Evolutionary conservation across 2,888 invertebrate species (phyloP).

Genomic region (Agonum fuliginosum): DNA sequence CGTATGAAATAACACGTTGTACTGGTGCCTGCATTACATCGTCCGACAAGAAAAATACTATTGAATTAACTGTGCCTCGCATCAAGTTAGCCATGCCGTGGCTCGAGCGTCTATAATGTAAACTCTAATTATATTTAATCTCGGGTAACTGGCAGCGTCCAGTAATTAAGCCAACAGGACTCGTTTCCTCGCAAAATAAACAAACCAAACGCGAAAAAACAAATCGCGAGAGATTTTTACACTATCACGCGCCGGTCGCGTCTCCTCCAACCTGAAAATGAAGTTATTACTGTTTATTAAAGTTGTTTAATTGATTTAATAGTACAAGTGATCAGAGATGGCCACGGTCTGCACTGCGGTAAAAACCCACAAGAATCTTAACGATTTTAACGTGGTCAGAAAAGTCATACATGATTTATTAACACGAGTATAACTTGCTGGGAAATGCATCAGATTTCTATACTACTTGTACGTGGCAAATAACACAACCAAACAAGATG

Average conservation of each 20-base stretch:
- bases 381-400: not conserved
- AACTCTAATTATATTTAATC: conserved; percentile 50
- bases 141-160: not conserved
- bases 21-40: conserved; percentile 18
- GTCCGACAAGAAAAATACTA: conserved; percentile 32
- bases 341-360: not conserved
- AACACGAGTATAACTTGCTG: no score
- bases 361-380: not conserved
- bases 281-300: conserved; percentile 50
- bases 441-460: no score
- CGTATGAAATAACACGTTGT: conserved; percentile 46
- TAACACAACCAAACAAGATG: no score
- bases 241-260: not conserved
- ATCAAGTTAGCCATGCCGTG: conserved; percentile 14
- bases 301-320: conserved; percentile 48
- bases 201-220: conserved; percentile 13
- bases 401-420: conserved; percentile 23
- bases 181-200: conserved; percentile 38
- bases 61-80: conserved; percentile 27
- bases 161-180: conserved; percentile 26
- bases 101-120: conserved; percentile 32
- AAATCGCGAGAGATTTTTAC: conserved; percentile 8
- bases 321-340: conserved; percentile 14
- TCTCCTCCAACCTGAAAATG: not conserved
- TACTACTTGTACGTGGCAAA: no score